These are phyloP conservation scores for Thamnophis elegans DNA, from an alignment of 2,797 vertebrate species.

Conservation along the genomic window DNA sequence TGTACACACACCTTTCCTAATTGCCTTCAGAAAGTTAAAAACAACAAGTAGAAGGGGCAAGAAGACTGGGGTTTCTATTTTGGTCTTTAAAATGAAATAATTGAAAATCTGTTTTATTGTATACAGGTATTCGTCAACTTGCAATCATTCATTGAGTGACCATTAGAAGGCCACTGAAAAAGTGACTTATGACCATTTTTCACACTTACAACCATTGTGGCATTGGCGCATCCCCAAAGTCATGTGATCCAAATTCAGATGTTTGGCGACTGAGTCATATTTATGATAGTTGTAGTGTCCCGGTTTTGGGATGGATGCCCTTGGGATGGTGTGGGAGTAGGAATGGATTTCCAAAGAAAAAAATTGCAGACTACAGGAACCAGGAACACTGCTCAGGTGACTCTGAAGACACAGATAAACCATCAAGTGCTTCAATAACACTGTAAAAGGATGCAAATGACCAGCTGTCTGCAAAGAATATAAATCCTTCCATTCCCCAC, in stretches of 20 bases:
- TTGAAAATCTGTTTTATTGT: background rate
- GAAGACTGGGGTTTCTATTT: background rate
- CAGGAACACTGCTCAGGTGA: too few relatives aligned
- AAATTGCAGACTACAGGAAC: too few relatives aligned
- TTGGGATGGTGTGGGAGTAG: too few relatives aligned
- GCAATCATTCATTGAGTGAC: background rate
- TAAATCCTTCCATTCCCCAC: too few relatives aligned
- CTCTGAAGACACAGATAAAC: too few relatives aligned
- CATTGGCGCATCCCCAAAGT: background rate
- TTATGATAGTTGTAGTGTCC: background rate
- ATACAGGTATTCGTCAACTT: background rate
- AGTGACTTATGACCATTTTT: background rate
- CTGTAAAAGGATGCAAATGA: too few relatives aligned
- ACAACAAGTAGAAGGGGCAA: background rate
- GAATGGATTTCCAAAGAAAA: too few relatives aligned
- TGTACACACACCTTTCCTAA: conserved; percentile 38
- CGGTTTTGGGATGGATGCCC: too few relatives aligned
- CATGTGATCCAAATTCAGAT: background rate
- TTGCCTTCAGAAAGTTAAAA: conserved; percentile 29
- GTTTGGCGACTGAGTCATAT: background rate
- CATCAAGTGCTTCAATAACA: too few relatives aligned
- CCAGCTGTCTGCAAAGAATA: too few relatives aligned
- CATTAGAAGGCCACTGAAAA: background rate
- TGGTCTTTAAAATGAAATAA: background rate
- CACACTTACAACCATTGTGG: background rate